These are phyloP conservation scores for Tromatobia lineatoria DNA, from an alignment of 2,888 invertebrate genomes.

Conservation along the genomic window DNA sequence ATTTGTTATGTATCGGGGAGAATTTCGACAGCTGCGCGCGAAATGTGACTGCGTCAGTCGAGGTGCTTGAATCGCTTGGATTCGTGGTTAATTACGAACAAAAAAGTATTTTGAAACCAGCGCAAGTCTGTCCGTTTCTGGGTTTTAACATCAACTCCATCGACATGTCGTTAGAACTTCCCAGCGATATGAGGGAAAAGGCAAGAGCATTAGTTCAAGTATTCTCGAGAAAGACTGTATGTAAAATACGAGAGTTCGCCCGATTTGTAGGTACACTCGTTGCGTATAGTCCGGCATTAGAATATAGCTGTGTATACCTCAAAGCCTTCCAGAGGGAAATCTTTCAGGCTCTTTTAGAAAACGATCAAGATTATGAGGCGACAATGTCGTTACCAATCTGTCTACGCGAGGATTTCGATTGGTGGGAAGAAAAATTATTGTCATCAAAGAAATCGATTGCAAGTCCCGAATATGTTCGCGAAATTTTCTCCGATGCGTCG, in stretches of 20 bases:
- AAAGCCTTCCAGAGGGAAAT: too few relatives aligned
- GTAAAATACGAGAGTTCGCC: conserved; percentile 26
- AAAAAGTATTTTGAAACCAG: not conserved
- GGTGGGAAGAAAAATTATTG: too few relatives aligned
- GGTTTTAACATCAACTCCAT: conserved; percentile 47
- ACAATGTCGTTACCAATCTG: too few relatives aligned
- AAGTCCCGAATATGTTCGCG: too few relatives aligned
- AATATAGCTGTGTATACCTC: too few relatives aligned
- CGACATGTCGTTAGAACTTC: conserved; percentile 49
- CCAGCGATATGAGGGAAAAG: conserved; percentile 39
- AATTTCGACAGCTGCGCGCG: conserved; percentile 29
- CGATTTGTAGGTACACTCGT: not conserved
- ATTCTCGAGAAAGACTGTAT: conserved; percentile 28
- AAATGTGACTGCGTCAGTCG: conserved; percentile 34
- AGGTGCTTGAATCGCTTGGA: conserved; percentile 45
- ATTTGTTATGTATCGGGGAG: conserved; percentile 43
- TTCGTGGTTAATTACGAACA: conserved; percentile 53
- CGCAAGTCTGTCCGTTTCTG: conserved; percentile 52
- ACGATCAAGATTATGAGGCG: too few relatives aligned
- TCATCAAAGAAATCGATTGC: too few relatives aligned
- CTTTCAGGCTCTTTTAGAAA: too few relatives aligned
- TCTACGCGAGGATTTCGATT: too few relatives aligned
- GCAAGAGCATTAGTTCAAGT: conserved; percentile 11
- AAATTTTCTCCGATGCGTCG: too few relatives aligned
- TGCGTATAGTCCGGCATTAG: too few relatives aligned